Conservation (phyloP, 2,888 invertebrate species). For the Melinaea menophilus region DNA sequence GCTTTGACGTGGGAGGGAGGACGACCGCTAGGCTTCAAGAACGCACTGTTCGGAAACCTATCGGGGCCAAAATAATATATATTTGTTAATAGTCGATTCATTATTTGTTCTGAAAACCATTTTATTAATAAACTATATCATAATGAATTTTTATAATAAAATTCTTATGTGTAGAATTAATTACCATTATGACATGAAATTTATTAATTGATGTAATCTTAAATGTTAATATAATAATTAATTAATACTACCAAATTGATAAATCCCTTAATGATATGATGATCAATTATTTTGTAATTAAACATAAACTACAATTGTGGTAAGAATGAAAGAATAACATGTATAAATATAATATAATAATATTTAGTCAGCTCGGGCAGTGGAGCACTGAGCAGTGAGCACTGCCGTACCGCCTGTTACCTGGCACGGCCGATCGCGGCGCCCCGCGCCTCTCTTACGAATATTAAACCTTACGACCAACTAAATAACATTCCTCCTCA, state of each 20-base stretch:
- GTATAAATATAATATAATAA: constrained; percentile 5
- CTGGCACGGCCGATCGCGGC: constrained; percentile 65
- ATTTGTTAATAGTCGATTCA: no score
- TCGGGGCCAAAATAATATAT: constrained; percentile 14
- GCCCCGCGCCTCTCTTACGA: constrained; percentile 46
- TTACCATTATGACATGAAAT: no score
- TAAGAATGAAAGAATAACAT: no score
- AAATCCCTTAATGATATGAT: constrained; percentile 6
- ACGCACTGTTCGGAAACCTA: constrained; percentile 53
- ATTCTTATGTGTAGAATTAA: no score
- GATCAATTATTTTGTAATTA: constrained; percentile 6
- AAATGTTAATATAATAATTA: no score
- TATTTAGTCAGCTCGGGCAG: constrained; percentile 14
- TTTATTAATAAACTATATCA: no score
- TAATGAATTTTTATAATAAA: no score
- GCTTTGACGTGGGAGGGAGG: constrained; percentile 63
- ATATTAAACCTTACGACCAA: constrained; percentile 45
- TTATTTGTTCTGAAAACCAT: no score
- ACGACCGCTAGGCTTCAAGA: constrained; percentile 65
- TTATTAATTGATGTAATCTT: no score
- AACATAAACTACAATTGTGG: neutral
- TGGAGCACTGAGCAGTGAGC: constrained; percentile 35
- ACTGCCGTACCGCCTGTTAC: constrained; percentile 74
- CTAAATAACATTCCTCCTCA: constrained; percentile 34
- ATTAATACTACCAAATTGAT: no score